These are phyloP conservation scores for Mormyrops boulengeri DNA, from an alignment of 2,797 vertebrate genomes.

Conservation along the genomic window DNA sequence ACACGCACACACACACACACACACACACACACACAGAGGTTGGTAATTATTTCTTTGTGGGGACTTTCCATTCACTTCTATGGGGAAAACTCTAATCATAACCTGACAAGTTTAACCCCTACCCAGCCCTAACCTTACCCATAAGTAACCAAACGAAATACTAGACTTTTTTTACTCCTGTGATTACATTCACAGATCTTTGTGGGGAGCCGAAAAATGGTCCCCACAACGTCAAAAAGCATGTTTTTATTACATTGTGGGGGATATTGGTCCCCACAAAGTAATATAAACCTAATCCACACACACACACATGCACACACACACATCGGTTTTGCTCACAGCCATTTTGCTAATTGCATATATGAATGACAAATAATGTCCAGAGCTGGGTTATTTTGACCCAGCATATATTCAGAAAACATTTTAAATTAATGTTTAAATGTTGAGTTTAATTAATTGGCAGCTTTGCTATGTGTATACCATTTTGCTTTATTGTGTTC, in stretches of 20 bases:
- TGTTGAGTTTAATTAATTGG: background rate
- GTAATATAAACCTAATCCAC: background rate
- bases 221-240: background rate
- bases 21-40: background rate
- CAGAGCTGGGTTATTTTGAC: background rate
- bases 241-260: background rate
- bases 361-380: background rate
- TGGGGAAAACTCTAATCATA: too few relatives aligned
- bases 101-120: too few relatives aligned
- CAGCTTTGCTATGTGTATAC: background rate
- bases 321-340: background rate
- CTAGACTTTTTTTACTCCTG: background rate
- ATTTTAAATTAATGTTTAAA: background rate
- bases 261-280: background rate
- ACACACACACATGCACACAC: too few relatives aligned
- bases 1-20: too few relatives aligned
- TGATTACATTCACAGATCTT: background rate
- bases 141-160: too few relatives aligned
- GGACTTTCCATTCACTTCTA: too few relatives aligned
- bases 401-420: background rate
- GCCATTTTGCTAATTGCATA: background rate
- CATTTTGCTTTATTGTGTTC: background rate
- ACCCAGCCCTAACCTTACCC: too few relatives aligned
- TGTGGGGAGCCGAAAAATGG: background rate
- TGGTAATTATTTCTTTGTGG: too few relatives aligned